A percentile compares a stretch with the other conserved stretches of the same genome.
Conservation (phyloP, 2,888 invertebrate genomes). For the Chrysotoxum bicinctum region DNA sequence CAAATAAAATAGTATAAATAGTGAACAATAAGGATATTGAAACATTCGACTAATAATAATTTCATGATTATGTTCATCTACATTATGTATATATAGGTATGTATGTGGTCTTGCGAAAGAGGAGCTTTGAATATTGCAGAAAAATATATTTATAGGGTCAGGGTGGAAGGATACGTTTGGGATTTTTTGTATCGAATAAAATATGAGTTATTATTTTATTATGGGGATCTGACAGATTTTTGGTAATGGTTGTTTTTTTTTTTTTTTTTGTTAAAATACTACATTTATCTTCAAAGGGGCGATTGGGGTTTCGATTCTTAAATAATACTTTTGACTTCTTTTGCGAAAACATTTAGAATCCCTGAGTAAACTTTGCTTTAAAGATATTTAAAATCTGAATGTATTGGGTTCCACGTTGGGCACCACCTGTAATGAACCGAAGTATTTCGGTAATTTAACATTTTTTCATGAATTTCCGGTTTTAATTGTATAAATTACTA, state of each 20-base stretch:
- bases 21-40: slow-evolving; percentile 35
- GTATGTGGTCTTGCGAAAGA: background rate
- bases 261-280: no score
- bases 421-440: no score
- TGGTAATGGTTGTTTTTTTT: background rate
- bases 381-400: no score
- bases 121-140: background rate
- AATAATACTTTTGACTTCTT: no score
- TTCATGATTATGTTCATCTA: background rate
- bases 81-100: background rate
- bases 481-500: no score
- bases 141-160: background rate
- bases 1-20: slow-evolving; percentile 7
- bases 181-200: background rate
- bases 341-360: no score
- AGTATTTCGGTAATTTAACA: no score
- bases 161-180: background rate
- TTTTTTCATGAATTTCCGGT: no score
- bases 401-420: no score
- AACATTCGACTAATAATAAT: slow-evolving; percentile 24
- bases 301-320: no score
- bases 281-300: no score
- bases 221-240: background rate
- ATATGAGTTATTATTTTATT: slow-evolving; percentile 2
- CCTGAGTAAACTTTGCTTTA: no score